These are phyloP conservation scores for Mamestra brassicae DNA, from an alignment of 2,888 invertebrate genomes.

Conservation along the genomic window DNA sequence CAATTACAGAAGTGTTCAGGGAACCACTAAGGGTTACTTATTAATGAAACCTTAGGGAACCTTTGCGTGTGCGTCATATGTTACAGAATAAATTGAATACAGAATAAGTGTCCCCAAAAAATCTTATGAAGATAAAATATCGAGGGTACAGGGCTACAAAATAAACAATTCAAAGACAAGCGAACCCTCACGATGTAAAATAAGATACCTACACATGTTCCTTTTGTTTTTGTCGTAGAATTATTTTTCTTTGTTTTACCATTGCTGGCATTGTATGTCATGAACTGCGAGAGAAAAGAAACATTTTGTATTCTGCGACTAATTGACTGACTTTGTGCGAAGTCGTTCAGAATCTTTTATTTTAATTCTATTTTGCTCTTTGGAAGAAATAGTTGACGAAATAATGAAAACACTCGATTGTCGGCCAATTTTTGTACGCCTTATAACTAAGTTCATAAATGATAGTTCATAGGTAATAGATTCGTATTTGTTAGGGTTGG, in stretches of 20 bases:
- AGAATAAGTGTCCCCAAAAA: constrained; percentile 64
- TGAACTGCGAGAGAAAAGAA: constrained; percentile 48
- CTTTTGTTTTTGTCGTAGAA: constrained; percentile 58
- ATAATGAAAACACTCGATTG: not conserved
- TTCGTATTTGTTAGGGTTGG: constrained; percentile 68
- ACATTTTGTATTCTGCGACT: constrained; percentile 52
- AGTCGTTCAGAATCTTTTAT: constrained; percentile 7
- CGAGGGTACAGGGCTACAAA: constrained; percentile 67
- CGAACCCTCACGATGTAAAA: constrained; percentile 60
- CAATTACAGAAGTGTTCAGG: constrained; percentile 14
- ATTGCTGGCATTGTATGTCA: constrained; percentile 61
- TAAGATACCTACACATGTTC: constrained; percentile 59
- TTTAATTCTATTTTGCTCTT: not conserved
- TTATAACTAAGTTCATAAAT: not conserved
- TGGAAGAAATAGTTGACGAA: not conserved
- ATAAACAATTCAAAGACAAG: constrained; percentile 71
- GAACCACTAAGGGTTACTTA: constrained; percentile 48
- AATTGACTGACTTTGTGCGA: constrained; percentile 32
- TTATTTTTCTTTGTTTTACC: constrained; percentile 68
- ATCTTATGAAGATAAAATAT: constrained; percentile 63
- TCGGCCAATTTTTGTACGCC: not conserved
- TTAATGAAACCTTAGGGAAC: constrained; percentile 58
- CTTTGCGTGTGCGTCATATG: constrained; percentile 58
- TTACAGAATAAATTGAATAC: constrained; percentile 67
- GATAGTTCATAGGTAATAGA: constrained; percentile 9